phyloP scores from a whole-genome alignment of 2,113 vertebrate genomes.

The Podarcis raffonei region DNA sequence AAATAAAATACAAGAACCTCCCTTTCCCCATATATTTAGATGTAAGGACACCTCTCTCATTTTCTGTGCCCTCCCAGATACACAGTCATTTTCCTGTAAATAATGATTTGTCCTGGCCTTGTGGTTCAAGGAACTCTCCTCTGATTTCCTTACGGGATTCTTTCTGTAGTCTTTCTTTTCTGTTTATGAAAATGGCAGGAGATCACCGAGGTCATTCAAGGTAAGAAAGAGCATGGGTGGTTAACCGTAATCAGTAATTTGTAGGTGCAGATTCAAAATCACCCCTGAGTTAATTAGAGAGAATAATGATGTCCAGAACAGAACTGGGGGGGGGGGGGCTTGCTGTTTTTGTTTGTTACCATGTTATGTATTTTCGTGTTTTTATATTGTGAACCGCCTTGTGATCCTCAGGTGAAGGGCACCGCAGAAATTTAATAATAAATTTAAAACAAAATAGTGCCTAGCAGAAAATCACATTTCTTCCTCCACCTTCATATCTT shows the following conservation, averaged over 20 bases:
- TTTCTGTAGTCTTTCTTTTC: constrained; percentile 23
- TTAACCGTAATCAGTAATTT: constrained; percentile 37
- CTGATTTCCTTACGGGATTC: constrained; percentile 32
- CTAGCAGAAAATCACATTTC: not conserved
- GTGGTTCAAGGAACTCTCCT: constrained; percentile 24
- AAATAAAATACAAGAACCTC: not conserved
- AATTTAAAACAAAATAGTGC: not conserved
- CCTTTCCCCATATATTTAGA: not conserved
- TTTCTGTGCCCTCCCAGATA: not conserved
- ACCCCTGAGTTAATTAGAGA: constrained; percentile 47
- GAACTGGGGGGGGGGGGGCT: not conserved
- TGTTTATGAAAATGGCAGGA: constrained; percentile 1
- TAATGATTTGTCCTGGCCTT: not conserved
- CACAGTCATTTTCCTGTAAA: not conserved
- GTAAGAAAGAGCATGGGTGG: constrained; percentile 51
- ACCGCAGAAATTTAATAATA: too few species aligned
- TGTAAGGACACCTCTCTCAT: accelerated
- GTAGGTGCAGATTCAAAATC: constrained; percentile 39
- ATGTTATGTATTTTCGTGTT: too few species aligned
- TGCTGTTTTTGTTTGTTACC: too few species aligned
- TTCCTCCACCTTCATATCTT: not conserved
- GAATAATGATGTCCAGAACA: not conserved
- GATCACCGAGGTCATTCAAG: constrained; percentile 1
- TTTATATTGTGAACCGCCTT: too few species aligned
- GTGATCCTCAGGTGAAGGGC: too few species aligned